Conservation (phyloP, 2,888 invertebrate genomes). For the Meiosimyza decipiens region DNA sequence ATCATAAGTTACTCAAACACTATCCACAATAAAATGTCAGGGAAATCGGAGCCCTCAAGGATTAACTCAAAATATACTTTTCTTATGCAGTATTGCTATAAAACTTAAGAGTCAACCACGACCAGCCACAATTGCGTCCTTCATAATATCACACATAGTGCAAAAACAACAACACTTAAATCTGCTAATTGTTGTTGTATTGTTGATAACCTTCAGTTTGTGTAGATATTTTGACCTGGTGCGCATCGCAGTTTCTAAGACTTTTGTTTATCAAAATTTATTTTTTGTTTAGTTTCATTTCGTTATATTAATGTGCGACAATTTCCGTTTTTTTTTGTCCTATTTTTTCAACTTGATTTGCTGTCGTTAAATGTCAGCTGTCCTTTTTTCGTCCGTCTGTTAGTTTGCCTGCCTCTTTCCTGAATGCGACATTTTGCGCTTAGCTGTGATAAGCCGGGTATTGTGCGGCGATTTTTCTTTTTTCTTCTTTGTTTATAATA, state of each 20-base stretch:
- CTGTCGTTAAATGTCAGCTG: too few species aligned
- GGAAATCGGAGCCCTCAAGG: too few species aligned
- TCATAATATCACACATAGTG: background rate
- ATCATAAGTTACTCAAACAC: too few species aligned
- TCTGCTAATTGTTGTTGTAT: background rate
- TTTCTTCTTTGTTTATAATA: background rate
- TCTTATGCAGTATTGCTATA: too few species aligned
- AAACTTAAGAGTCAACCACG: background rate
- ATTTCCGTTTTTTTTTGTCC: too few species aligned
- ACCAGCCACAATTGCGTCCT: constrained; percentile 1
- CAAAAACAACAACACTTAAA: background rate
- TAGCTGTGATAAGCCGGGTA: background rate
- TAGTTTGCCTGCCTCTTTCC: too few species aligned
- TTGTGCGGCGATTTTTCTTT: background rate
- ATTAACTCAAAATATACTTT: too few species aligned
- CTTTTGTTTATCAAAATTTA: background rate
- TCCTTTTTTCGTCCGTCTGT: too few species aligned
- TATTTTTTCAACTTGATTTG: too few species aligned
- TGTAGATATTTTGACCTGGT: constrained; percentile 2
- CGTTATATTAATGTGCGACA: too few species aligned
- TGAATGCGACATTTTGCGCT: background rate
- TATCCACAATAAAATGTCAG: too few species aligned
- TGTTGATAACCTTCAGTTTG: background rate
- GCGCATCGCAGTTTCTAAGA: background rate
- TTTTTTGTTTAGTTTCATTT: too few species aligned